Conservation (phyloP, 1,140 invertebrate species). For the Dysdera silvatica region DNA sequence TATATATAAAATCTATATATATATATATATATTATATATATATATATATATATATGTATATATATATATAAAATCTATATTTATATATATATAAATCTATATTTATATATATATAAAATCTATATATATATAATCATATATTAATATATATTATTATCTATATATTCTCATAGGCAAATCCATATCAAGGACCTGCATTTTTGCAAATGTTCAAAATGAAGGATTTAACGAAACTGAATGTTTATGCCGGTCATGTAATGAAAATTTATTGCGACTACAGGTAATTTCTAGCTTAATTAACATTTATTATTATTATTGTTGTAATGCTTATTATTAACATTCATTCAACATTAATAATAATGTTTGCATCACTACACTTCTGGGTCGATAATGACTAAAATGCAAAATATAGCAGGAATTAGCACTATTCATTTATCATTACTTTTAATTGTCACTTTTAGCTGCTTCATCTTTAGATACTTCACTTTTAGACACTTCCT, state of each 20-base stretch:
- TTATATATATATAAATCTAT: too few relatives aligned
- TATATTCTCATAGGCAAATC: constrained; percentile 6
- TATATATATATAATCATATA: not conserved
- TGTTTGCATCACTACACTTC: not conserved
- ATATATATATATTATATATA: too few relatives aligned
- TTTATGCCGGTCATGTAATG: constrained; percentile 25
- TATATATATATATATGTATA: too few relatives aligned
- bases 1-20: too few relatives aligned
- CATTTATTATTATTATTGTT: not conserved
- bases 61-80: too few relatives aligned
- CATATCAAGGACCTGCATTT: constrained; percentile 12
- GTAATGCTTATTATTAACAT: not conserved
- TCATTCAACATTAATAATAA: not conserved
- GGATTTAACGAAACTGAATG: not conserved
- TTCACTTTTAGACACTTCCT: too few relatives aligned
- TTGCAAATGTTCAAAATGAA: not conserved
- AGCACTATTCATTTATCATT: not conserved
- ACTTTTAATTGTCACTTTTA: not conserved
- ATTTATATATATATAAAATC: not conserved
- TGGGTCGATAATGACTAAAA: not conserved
- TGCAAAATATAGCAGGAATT: not conserved
- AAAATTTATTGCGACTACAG: constrained; percentile 22
- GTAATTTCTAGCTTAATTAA: too few relatives aligned
- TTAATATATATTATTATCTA: not conserved
- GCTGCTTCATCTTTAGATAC: too few relatives aligned